Conservation (phyloP, 1,140 invertebrate genomes). For the Drosophila pectinifera region DNA sequence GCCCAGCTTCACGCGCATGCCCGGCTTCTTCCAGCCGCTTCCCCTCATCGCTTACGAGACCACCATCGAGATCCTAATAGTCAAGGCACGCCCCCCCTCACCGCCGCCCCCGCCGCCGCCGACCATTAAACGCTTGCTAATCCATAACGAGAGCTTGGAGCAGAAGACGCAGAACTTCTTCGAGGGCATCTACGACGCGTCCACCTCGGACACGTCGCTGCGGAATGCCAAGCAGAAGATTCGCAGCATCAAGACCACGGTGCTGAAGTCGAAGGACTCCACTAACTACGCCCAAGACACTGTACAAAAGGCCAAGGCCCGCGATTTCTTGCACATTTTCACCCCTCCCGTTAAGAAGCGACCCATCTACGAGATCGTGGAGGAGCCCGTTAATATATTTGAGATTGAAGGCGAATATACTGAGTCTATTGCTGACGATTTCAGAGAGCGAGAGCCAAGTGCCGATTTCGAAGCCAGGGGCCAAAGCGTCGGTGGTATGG, state of each 20-base stretch:
- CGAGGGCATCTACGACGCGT: conserved; percentile 77
- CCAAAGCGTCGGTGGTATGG: conserved; percentile 78
- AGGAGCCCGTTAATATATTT: conserved; percentile 73
- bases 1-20: conserved; percentile 76
- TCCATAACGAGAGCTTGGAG: conserved; percentile 81
- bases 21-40: conserved; percentile 84
- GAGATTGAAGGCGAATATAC: conserved; percentile 76
- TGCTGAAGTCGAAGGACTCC: conserved; percentile 79
- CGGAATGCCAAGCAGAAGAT: conserved; percentile 84
- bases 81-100: conserved; percentile 76
- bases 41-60: conserved; percentile 83
- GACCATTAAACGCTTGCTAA: conserved; percentile 76
- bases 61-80: conserved; percentile 80
- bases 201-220: conserved; percentile 75
- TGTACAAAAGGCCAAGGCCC: conserved; percentile 81
- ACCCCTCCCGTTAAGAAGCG: conserved; percentile 77
- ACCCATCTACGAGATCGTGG: conserved; percentile 82
- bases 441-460: conserved; percentile 80
- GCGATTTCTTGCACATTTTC: conserved; percentile 84
- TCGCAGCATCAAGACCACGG: conserved; percentile 79
- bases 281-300: conserved; percentile 84
- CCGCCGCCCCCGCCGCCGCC: conserved; percentile 76
- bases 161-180: conserved; percentile 83
- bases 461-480: conserved; percentile 71
- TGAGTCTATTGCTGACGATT: conserved; percentile 80